Conservation (phyloP, 2,113 vertebrate species). For the Nibea albiflora region DNA sequence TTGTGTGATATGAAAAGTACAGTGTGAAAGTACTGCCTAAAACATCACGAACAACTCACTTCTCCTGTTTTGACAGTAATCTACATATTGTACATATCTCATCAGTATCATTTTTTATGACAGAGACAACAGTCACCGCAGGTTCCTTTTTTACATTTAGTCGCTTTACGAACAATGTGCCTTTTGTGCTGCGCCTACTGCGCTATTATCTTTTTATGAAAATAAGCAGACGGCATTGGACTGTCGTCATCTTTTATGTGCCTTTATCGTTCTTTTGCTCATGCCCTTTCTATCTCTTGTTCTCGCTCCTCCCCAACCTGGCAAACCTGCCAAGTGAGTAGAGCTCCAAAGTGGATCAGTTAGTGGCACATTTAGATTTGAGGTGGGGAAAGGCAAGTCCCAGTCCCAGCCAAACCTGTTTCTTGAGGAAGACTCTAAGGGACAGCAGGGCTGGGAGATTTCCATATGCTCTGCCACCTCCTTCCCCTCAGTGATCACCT, state of each 20-base stretch:
- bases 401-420: conserved; percentile 70
- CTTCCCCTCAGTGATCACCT: conserved; percentile 45
- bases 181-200: conserved; percentile 65
- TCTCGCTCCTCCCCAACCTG: conserved; percentile 46
- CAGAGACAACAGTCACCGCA: conserved; percentile 45
- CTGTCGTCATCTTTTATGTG: conserved; percentile 71
- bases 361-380: conserved; percentile 68
- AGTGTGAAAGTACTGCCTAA: conserved; percentile 62
- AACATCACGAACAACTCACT: conserved; percentile 49
- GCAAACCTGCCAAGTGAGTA: conserved; percentile 71
- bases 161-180: conserved; percentile 70
- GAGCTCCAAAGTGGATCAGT: conserved; percentile 66
- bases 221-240: conserved; percentile 67
- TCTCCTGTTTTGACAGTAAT: conserved; percentile 68
- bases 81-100: conserved; percentile 59
- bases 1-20: conserved; percentile 56
- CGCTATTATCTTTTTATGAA: conserved; percentile 78
- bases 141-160: conserved; percentile 67
- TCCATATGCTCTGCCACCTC: conserved; percentile 57
- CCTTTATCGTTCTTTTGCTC: conserved; percentile 64
- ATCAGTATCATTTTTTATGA: conserved; percentile 67
- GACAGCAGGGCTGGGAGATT: conserved; percentile 60
- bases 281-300: conserved; percentile 19
- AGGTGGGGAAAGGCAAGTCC: conserved; percentile 63
- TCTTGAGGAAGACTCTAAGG: conserved; percentile 59